These are phyloP conservation scores for Agrotis exclamationis DNA, from an alignment of 2,888 invertebrate genomes.

Conservation along the genomic window DNA sequence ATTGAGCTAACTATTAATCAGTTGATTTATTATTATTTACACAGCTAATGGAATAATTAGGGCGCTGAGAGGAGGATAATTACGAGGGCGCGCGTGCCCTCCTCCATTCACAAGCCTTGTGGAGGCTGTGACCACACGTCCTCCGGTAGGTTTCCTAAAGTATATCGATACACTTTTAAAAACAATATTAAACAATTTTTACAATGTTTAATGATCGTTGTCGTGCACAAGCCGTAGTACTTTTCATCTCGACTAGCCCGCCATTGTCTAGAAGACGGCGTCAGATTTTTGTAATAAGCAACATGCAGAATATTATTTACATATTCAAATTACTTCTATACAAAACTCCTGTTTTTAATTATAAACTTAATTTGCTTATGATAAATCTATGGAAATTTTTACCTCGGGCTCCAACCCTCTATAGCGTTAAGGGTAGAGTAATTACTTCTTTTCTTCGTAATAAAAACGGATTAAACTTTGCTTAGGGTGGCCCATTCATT, in stretches of 20 bases:
- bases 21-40: constrained; percentile 85
- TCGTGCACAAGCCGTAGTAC: background rate
- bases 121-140: constrained; percentile 38
- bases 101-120: constrained; percentile 67
- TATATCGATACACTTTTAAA: constrained; percentile 26
- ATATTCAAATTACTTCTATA: constrained; percentile 90
- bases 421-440: constrained; percentile 90
- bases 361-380: constrained; percentile 91
- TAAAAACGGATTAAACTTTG: constrained; percentile 92
- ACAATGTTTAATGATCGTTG: constrained; percentile 1
- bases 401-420: constrained; percentile 89
- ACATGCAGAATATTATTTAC: constrained; percentile 86
- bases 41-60: constrained; percentile 88
- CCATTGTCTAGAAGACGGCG: constrained; percentile 61
- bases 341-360: constrained; percentile 91
- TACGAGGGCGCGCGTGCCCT: constrained; percentile 67
- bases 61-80: constrained; percentile 77
- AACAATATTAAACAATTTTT: constrained; percentile 5
- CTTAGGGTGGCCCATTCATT: constrained; percentile 90
- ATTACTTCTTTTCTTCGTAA: constrained; percentile 91
- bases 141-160: constrained; percentile 44
- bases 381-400: constrained; percentile 91
- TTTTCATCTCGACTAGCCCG: constrained; percentile 25
- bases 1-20: constrained; percentile 74
- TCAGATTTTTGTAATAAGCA: constrained; percentile 74